Evolutionary conservation across 2,797 vertebrate species (phyloP).

Genomic region (Anguilla obscura): DNA sequence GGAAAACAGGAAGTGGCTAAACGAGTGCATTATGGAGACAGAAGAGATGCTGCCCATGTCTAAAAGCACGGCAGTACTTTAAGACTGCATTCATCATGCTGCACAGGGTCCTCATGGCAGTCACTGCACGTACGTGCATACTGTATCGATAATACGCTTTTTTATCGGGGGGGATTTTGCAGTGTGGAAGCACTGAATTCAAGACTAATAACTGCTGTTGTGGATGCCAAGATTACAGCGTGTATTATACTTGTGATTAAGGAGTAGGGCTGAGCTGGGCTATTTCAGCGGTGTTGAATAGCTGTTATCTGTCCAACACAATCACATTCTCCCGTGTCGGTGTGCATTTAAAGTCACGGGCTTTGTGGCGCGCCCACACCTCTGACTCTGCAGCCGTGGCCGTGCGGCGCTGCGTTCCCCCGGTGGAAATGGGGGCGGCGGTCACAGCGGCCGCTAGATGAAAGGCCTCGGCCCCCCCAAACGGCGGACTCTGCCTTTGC

Average conservation of each 20-base stretch:
- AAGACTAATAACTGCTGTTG: neutral
- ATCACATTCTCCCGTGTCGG: neutral
- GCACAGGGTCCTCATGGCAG: neutral
- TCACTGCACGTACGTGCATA: neutral
- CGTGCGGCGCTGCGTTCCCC: neutral
- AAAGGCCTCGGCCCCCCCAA: conserved; percentile 22
- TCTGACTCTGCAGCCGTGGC: neutral
- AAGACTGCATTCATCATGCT: neutral
- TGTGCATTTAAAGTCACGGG: neutral
- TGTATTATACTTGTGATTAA: neutral
- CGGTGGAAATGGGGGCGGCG: neutral
- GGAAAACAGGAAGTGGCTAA: conserved; percentile 48
- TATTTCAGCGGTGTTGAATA: neutral
- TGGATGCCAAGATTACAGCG: neutral
- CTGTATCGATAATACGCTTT: neutral
- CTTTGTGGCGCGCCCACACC: neutral
- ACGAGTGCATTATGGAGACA: conserved; percentile 51
- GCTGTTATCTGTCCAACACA: neutral
- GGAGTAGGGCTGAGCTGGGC: neutral
- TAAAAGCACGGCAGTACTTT: neutral
- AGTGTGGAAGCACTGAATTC: neutral
- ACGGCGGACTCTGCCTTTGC: conserved; percentile 31
- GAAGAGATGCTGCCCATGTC: conserved; percentile 4
- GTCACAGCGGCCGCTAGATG: conserved; percentile 24
- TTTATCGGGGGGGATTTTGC: neutral